A percentile compares a stretch with the other conserved stretches of the same genome.
Evolutionary conservation across 2,113 vertebrate genomes (phyloP).

Genomic region (Pollachius pollachius): DNA sequence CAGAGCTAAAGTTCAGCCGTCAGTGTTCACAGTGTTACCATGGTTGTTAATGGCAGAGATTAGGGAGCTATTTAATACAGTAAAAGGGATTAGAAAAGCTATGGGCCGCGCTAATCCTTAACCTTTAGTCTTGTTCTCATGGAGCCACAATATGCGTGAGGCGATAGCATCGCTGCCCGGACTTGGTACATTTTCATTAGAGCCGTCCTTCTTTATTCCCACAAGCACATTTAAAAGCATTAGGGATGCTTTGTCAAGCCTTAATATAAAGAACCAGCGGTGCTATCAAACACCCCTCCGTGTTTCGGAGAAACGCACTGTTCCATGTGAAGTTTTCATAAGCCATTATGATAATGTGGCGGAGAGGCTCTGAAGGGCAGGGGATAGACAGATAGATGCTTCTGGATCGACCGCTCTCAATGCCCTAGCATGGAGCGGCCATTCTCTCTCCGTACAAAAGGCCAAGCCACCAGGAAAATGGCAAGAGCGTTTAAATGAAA

Average conservation of each 20-base stretch:
- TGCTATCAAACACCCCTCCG: slow-evolving; percentile 55
- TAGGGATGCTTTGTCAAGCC: slow-evolving; percentile 65
- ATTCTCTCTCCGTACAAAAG: slow-evolving; percentile 26
- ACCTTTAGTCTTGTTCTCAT: slow-evolving; percentile 69
- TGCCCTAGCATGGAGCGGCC: slow-evolving; percentile 31
- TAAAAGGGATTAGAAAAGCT: slow-evolving; percentile 69
- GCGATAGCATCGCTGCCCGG: slow-evolving; percentile 63
- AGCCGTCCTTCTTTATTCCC: slow-evolving; percentile 64
- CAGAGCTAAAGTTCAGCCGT: slow-evolving; percentile 49
- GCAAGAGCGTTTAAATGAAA: no score
- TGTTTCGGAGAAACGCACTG: slow-evolving; percentile 57
- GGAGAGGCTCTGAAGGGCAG: slow-evolving; percentile 26
- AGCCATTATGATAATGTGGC: slow-evolving; percentile 66
- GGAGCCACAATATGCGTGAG: slow-evolving; percentile 61
- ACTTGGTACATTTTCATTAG: slow-evolving; percentile 67
- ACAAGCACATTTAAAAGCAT: slow-evolving; percentile 68
- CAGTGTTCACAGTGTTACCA: slow-evolving; percentile 46
- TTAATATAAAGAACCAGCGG: slow-evolving; percentile 55
- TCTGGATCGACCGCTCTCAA: slow-evolving; percentile 41
- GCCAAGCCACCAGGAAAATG: no score
- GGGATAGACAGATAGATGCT: slow-evolving; percentile 50
- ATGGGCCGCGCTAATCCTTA: slow-evolving; percentile 67
- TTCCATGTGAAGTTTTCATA: slow-evolving; percentile 68
- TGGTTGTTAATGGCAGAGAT: slow-evolving; percentile 62
- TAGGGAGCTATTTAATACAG: slow-evolving; percentile 71